Conservation (phyloP, 2,797 vertebrate species). For the Sarcoramphus papa region DNA sequence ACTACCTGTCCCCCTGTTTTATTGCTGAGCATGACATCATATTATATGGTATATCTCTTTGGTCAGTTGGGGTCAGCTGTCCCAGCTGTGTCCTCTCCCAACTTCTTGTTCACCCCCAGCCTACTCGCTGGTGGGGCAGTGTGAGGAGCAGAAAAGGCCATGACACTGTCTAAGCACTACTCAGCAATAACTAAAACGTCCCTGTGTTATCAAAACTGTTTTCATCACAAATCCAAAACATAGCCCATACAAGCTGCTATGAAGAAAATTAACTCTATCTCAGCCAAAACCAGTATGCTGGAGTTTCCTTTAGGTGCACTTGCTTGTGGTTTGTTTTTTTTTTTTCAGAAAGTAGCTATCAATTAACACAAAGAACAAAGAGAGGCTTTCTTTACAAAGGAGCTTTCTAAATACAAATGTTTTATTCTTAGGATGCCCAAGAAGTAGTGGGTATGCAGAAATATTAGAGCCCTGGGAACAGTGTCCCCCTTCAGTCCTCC, state of each 20-base stretch:
- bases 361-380: neutral
- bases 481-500: neutral
- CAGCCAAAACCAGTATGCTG: neutral
- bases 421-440: neutral
- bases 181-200: neutral
- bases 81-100: no score
- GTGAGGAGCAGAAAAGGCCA: neutral
- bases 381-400: neutral
- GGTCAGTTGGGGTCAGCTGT: neutral
- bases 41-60: neutral
- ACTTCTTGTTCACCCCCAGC: neutral
- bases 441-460: neutral
- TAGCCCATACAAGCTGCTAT: neutral
- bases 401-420: neutral
- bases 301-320: neutral
- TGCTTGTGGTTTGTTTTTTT: neutral
- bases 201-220: neutral
- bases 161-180: no score
- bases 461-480: neutral
- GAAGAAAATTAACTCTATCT: neutral
- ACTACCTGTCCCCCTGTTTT: neutral
- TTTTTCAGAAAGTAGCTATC: neutral
- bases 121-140: accelerated
- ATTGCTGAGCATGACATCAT: neutral
- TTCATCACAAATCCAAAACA: neutral